Evolutionary conservation across 2,113 vertebrate genomes (phyloP), one percentile per base, ranked within the genome.

Genomic region (Epinephelus lanceolatus): DNA sequence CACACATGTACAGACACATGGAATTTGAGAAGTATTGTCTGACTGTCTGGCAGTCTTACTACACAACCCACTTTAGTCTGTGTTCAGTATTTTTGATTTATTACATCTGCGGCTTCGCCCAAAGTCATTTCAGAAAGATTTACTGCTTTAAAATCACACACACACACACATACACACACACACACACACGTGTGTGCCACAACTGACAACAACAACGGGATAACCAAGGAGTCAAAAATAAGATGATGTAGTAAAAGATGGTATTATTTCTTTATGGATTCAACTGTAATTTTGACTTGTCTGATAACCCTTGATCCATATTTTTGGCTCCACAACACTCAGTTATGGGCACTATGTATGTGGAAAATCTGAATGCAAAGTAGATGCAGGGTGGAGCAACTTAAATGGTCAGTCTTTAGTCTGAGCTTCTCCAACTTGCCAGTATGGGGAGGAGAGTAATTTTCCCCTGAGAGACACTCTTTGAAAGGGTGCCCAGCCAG

Each of bases 31-130:
- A n/a, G 74, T 23, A 66, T 9, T 74, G 77, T 87, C 68, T 82
- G 82, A 51, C 42, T 75, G 62, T 83, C 76, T 86, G 53, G 55
- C 10, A 17, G 63, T 66, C 62, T 65, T 63, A 53, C 73, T 75
- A 72, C 23, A 2, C 13, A 67, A 61, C 63, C 23, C 27, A n/a
- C 45, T 78, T 81, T 80, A 76, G 82, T 84, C 52, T 76, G 71
- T 80, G 3, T 78, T 80, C 66, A 74, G 75, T 74, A 55, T 61
- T 55, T 85, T 51, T 91, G 87, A 86, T 83, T 91, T 72, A 89
- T 75, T 87, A 78, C 79, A 74, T 87, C 83, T 49, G 30, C 42
- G 27, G 63, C 67, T 80, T 74, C 60, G 59, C 69, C 71, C 18
- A 1, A 33, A 69, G 80, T 55, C 19, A 68, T 83, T 56, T 52